A percentile compares a stretch with the other conserved stretches of the same genome.
Evolutionary conservation across 2,113 vertebrate genomes (phyloP).

Genomic region (Carassius carassius): DNA sequence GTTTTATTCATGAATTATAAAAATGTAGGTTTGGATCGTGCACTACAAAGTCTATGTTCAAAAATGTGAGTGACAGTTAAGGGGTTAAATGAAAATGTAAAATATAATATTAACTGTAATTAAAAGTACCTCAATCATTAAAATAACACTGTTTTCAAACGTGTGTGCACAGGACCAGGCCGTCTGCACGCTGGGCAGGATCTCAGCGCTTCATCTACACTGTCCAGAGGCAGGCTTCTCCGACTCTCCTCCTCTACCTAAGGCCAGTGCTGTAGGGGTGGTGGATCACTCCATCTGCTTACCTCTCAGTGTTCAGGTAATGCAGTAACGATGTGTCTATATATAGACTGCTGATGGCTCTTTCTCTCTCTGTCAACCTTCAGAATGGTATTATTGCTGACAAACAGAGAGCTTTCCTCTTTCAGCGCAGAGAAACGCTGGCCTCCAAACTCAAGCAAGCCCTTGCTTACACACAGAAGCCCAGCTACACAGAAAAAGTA

Average conservation of each 20-base stretch:
- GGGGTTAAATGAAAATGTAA: too few relatives aligned
- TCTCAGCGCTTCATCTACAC: slow-evolving; percentile 66
- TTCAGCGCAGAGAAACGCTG: slow-evolving; percentile 73
- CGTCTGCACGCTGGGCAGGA: slow-evolving; percentile 63
- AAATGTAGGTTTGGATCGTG: too few relatives aligned
- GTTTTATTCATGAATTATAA: too few relatives aligned
- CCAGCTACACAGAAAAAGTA: slow-evolving; percentile 63
- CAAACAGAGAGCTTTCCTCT: slow-evolving; percentile 70
- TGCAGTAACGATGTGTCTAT: neutral
- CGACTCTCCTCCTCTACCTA: slow-evolving; percentile 62
- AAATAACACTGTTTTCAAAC: too few relatives aligned
- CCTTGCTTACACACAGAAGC: slow-evolving; percentile 34
- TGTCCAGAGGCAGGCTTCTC: slow-evolving; percentile 51
- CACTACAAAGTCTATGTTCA: too few relatives aligned
- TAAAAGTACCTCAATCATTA: too few relatives aligned
- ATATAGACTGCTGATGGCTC: slow-evolving; percentile 4
- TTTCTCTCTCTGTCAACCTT: slow-evolving; percentile 14
- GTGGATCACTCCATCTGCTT: slow-evolving; percentile 73
- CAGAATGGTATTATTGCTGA: slow-evolving; percentile 74
- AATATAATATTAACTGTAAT: too few relatives aligned
- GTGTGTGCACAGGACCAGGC: too few relatives aligned
- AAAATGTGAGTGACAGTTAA: too few relatives aligned
- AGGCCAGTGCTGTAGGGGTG: slow-evolving; percentile 69
- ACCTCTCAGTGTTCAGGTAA: slow-evolving; percentile 80
- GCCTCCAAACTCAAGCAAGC: slow-evolving; percentile 69